A percentile compares a stretch with the other conserved stretches of the same genome.
phyloP scores from a whole-genome alignment of 2,888 invertebrate species.

The Mythimna vitellina region DNA sequence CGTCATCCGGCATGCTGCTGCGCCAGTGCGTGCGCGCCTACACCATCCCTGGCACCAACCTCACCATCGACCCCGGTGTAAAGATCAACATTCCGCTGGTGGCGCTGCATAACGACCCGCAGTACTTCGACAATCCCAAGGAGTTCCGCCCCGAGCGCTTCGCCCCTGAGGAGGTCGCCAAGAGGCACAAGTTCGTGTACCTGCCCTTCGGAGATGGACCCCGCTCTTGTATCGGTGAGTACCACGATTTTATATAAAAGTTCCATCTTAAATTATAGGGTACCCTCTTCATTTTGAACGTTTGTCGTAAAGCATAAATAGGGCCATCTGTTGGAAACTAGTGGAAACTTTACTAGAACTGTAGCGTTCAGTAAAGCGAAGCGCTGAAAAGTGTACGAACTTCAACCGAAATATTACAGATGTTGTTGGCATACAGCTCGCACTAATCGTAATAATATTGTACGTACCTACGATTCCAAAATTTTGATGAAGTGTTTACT shows the following conservation, averaged over 20 bases:
- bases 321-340: constrained; percentile 33
- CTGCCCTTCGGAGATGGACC: constrained; percentile 80
- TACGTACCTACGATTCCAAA: neutral
- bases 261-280: neutral
- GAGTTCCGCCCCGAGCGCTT: constrained; percentile 79
- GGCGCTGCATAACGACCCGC: constrained; percentile 77
- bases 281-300: neutral
- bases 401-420: constrained; percentile 5
- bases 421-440: neutral
- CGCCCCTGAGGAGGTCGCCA: constrained; percentile 64
- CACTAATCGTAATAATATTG: neutral
- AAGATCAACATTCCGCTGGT: constrained; percentile 71
- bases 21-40: constrained; percentile 69
- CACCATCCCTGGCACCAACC: constrained; percentile 69
- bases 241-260: neutral
- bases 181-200: constrained; percentile 72
- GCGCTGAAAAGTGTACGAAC: neutral
- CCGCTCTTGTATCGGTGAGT: constrained; percentile 78
- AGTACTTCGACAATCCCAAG: constrained; percentile 76
- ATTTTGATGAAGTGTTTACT: neutral
- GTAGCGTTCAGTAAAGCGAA: neutral
- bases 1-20: constrained; percentile 71
- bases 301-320: constrained; percentile 7
- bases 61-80: constrained; percentile 71
- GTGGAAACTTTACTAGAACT: neutral